Evolutionary conservation across 2,113 vertebrate species (phyloP).

Genomic region (Takifugu bimaculatus): DNA sequence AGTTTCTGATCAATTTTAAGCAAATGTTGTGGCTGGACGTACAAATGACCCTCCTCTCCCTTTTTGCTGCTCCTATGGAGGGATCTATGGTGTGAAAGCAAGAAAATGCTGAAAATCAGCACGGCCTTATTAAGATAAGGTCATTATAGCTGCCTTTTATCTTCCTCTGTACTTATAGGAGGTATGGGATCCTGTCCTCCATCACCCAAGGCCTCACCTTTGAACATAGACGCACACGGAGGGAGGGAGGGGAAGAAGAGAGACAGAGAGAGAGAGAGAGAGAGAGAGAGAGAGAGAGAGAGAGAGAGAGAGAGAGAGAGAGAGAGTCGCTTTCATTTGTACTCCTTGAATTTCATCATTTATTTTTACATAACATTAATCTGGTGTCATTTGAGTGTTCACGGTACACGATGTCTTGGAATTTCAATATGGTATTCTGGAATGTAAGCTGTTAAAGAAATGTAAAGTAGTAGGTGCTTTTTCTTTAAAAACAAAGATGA

Average conservation of each 20-base stretch:
- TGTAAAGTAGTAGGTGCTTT: neutral
- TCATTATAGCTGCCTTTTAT: constrained; percentile 65
- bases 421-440: constrained; percentile 3
- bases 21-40: constrained; percentile 44
- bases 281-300: too few relatives aligned
- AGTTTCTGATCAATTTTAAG: constrained; percentile 57
- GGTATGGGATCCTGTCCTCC: constrained; percentile 66
- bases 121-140: constrained; percentile 67
- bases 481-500: neutral
- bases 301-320: too few relatives aligned
- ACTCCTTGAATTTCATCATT: constrained; percentile 77
- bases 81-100: constrained; percentile 50
- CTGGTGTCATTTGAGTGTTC: constrained; percentile 32
- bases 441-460: constrained; percentile 2
- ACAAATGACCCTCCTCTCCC: constrained; percentile 4
- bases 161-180: constrained; percentile 65
- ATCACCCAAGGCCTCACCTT: constrained; percentile 76
- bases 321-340: constrained; percentile 73
- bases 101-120: constrained; percentile 69
- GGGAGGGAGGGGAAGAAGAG: neutral
- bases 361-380: constrained; percentile 75
- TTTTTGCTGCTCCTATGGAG: constrained; percentile 44
- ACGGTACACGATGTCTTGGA: constrained; percentile 8
- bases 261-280: too few relatives aligned
- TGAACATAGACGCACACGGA: constrained; percentile 50